Percentiles rank a stretch among this genome's conserved stretches.
Conservation (phyloP, 1,140 invertebrate species). For the Venturia canescens region DNA sequence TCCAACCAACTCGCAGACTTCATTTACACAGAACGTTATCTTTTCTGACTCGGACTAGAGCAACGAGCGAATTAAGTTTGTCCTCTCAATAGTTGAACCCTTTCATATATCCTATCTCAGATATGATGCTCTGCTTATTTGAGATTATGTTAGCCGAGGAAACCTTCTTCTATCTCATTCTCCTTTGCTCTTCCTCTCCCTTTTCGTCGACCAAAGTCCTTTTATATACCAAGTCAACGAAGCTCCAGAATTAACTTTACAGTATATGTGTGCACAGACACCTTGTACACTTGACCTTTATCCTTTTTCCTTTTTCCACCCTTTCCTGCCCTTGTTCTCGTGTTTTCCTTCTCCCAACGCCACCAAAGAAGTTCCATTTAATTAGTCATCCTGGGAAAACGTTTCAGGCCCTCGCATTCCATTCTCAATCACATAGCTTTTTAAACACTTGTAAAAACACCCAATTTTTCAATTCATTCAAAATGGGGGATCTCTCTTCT, state of each 20-base stretch:
- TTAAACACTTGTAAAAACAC: too few species aligned
- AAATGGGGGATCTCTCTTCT: too few species aligned
- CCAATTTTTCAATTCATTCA: too few species aligned
- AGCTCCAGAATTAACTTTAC: background rate
- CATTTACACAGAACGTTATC: constrained; percentile 44
- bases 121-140: constrained; percentile 19
- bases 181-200: too few species aligned
- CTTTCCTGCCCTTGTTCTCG: too few species aligned
- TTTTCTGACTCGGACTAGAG: constrained; percentile 20
- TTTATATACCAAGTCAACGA: background rate
- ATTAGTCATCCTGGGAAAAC: too few species aligned
- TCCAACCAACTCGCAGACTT: background rate
- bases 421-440: too few species aligned
- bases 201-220: background rate
- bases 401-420: too few species aligned
- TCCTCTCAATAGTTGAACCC: constrained; percentile 30
- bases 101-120: constrained; percentile 23
- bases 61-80: constrained; percentile 32
- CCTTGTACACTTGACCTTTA: background rate
- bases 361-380: too few species aligned
- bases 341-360: too few species aligned
- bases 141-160: background rate
- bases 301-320: background rate
- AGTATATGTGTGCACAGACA: background rate
- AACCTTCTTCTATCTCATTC: background rate